phyloP scores from a whole-genome alignment of 2,888 invertebrate genomes.

The Euclidia mi region DNA sequence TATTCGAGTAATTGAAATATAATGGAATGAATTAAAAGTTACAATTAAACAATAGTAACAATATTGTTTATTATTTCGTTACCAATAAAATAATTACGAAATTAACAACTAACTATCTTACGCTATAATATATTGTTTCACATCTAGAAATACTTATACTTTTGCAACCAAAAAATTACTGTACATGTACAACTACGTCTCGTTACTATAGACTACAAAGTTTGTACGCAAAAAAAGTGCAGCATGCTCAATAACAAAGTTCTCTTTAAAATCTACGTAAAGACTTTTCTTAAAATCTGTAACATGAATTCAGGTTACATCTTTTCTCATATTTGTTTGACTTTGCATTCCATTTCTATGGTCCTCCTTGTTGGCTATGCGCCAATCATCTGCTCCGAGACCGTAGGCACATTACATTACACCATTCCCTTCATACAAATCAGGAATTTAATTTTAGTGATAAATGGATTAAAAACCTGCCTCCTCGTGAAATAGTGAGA shows the following conservation, averaged over 20 bases:
- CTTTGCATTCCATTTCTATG: slow-evolving; percentile 40
- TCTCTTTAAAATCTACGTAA: slow-evolving; percentile 18
- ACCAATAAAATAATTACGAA: no score
- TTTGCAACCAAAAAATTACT: background rate
- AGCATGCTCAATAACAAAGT: background rate
- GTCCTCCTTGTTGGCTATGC: slow-evolving; percentile 44
- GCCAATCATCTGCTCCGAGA: slow-evolving; percentile 55
- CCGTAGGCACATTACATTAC: slow-evolving; percentile 49
- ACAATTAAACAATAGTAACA: no score
- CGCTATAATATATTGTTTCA: no score
- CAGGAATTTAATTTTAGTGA: slow-evolving; percentile 57
- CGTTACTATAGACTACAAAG: slow-evolving; percentile 4
- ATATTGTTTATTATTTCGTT: no score
- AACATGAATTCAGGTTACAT: slow-evolving; percentile 36
- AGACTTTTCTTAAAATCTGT: slow-evolving; percentile 9
- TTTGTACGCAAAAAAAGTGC: slow-evolving; percentile 27
- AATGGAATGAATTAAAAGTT: no score
- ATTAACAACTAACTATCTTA: no score
- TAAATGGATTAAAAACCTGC: slow-evolving; percentile 67
- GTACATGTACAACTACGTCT: background rate
- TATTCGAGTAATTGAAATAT: no score
- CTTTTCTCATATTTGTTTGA: slow-evolving; percentile 47
- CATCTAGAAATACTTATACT: background rate
- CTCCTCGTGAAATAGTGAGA: slow-evolving; percentile 48
- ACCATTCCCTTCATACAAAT: slow-evolving; percentile 48